Percentiles rank a stretch among this genome's conserved stretches.
Evolutionary conservation across 2,113 vertebrate genomes (phyloP).

Genomic region (Rynchops niger): DNA sequence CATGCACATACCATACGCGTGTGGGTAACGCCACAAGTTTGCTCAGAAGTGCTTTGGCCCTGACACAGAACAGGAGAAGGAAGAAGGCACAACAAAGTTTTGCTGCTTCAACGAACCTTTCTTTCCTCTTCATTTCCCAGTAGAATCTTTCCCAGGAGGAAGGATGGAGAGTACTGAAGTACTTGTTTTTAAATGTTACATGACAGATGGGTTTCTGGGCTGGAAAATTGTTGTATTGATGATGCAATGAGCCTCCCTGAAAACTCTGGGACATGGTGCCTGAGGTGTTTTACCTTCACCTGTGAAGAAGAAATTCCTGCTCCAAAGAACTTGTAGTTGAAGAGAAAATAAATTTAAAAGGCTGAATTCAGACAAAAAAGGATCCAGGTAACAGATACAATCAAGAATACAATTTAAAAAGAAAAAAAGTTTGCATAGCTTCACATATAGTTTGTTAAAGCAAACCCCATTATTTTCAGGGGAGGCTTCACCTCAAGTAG

Average conservation of each 20-base stretch:
- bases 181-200: neutral
- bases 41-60: neutral
- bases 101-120: neutral
- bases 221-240: neutral
- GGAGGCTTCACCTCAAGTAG: neutral
- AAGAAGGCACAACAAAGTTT: neutral
- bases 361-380: neutral
- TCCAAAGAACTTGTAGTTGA: neutral
- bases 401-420: neutral
- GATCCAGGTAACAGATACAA: neutral
- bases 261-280: neutral
- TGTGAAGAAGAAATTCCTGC: neutral
- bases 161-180: neutral
- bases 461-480: neutral
- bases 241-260: neutral
- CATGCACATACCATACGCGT: rapidly evolving
- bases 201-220: neutral
- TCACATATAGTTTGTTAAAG: neutral
- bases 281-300: neutral
- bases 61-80: neutral
- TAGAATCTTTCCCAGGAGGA: neutral
- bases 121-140: neutral
- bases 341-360: neutral
- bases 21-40: neutral
- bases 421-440: neutral